Evolutionary conservation across 2,113 vertebrate genomes (phyloP), one percentile per base, ranked within the genome.

Genomic region (Myiozetetes cayanensis): DNA sequence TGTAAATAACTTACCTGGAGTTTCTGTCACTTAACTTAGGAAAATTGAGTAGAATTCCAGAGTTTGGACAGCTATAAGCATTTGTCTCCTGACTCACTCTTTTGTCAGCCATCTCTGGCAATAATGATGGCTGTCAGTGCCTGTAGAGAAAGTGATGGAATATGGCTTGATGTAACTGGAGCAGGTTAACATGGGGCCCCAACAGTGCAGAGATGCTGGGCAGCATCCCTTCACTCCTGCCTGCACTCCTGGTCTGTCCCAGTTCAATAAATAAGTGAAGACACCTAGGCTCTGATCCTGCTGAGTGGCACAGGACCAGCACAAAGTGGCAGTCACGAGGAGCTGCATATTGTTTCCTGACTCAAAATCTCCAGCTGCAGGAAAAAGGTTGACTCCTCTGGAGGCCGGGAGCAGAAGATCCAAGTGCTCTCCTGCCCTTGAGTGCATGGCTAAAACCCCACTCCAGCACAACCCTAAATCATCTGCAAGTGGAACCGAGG

Each of bases 111-210:
- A 2, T 78, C 86, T 75, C 61, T 35, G 63, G 90, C 43, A 90
- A 27, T 44, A 55, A 14, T 46, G 91, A 91, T 39, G 66, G 23
- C 73, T 95, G 89, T 90, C 96, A 89, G 87, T 79, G 78, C 68
- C 50, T 41, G 7, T 43, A 20, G 21, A 46, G 76, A 71, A 80
- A 87, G 82, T 92, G 94, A 93, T 91, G 91, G 90, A 17, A 91
- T 85, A 4, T 28, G 55, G 84, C 74, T 83, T 96, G 95, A 95
- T 95, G 50, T 30, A 94, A 94, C 71, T 93, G 37, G 87, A 94
- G 87, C 85, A 90, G 67, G 63, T 56, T 88, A 4, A 44, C 0
- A 4, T 59, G 87, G 16, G 39, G 65, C 67, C 50, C 30, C 7
- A n/a, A 82, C 25, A 3, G 9, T 6, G 71, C 59, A 22, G 5